phyloP scores from a whole-genome alignment of 2,113 vertebrate genomes.

The Calidris pugnax region DNA sequence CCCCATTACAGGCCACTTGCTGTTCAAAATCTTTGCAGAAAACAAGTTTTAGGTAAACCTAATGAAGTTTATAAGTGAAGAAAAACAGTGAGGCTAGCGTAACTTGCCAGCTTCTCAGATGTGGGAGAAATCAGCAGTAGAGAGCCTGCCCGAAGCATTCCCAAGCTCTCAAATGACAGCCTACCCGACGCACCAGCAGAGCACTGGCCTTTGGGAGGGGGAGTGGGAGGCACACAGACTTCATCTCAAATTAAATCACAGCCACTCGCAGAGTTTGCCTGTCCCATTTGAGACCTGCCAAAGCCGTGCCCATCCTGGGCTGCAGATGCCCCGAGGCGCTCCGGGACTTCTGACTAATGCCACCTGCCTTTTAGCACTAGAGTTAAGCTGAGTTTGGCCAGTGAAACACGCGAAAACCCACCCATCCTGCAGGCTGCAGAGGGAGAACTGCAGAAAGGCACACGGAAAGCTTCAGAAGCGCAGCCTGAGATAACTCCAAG shows the following conservation, averaged over 20 bases:
- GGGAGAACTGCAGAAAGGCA: not conserved
- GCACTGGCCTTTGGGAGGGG: not conserved
- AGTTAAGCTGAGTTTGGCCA: not conserved
- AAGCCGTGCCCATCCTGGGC: not conserved
- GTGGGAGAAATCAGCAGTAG: not conserved
- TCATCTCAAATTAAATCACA: not conserved
- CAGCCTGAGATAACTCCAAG: not conserved
- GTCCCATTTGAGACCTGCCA: not conserved
- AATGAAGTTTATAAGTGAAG: not conserved
- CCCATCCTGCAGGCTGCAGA: not conserved
- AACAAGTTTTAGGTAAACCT: not conserved
- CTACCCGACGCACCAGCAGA: not conserved
- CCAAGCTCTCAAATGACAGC: not conserved
- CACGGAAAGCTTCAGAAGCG: not conserved
- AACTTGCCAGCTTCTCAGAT: not conserved
- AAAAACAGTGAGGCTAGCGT: not conserved
- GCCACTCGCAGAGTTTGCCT: not conserved
- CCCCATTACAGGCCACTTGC: not conserved
- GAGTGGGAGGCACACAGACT: not conserved
- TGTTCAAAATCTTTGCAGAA: not conserved
- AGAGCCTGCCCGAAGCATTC: not conserved
- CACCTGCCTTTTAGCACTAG: not conserved
- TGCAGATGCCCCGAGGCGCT: not conserved
- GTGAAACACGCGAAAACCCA: not conserved
- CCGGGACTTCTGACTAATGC: not conserved